These are phyloP conservation scores for Micropoecilia bifurca DNA, from an alignment of 2,797 vertebrate species.

Conservation along the genomic window DNA sequence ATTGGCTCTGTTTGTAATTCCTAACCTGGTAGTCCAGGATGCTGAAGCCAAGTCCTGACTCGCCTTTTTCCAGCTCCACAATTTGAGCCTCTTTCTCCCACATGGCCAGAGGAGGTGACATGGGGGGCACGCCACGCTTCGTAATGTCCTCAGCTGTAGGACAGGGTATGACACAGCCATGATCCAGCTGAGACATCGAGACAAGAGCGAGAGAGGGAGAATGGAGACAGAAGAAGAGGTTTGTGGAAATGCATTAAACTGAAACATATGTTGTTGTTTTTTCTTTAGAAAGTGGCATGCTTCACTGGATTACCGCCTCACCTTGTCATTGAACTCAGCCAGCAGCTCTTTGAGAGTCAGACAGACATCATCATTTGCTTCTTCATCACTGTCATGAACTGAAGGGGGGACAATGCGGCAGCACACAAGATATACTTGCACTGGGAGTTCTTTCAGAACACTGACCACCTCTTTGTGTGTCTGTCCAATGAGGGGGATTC, in stretches of 20 bases:
- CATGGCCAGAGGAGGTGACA: constrained; percentile 89
- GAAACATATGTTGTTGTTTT: not conserved
- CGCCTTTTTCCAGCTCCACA: constrained; percentile 91
- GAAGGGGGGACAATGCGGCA: constrained; percentile 79
- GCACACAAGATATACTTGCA: constrained; percentile 87
- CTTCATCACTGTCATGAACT: constrained; percentile 65
- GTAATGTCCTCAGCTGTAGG: constrained; percentile 79
- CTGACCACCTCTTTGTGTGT: constrained; percentile 91
- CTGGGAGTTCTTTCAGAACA: constrained; percentile 89
- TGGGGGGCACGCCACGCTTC: constrained; percentile 75
- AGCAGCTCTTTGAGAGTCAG: constrained; percentile 81
- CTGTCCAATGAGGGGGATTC: constrained; percentile 90
- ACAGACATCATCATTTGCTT: constrained; percentile 71
- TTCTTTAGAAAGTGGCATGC: constrained; percentile 1
- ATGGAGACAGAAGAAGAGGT: not conserved
- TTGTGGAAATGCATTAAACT: not conserved
- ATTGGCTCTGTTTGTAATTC: constrained; percentile 58
- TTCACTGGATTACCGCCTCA: constrained; percentile 30
- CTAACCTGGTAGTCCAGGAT: constrained; percentile 96
- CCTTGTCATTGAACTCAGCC: constrained; percentile 80
- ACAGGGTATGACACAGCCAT: constrained; percentile 72
- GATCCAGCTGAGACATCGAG: constrained; percentile 68
- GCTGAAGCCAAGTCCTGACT: constrained; percentile 93
- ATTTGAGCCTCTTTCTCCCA: constrained; percentile 90
- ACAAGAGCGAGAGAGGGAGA: constrained; percentile 5